Base-by-base conservation (phyloP, 2,888 invertebrate genomes). In the Stictocephala bisonia region DNA sequence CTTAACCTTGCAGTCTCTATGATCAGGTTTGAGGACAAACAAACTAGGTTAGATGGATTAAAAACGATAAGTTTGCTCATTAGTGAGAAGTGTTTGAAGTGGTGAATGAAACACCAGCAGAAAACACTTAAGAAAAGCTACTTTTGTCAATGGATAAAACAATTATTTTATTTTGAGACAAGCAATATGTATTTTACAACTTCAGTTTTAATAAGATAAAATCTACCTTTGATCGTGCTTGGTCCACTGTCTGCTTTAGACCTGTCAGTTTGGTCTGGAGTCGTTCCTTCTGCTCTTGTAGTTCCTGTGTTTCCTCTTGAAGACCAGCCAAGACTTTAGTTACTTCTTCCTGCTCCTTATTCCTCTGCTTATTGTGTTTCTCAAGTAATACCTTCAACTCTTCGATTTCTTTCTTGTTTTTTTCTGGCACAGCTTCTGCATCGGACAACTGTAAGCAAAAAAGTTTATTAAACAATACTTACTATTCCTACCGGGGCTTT, bases 251-350 rank as follows among this genome's bases (percentile, higher is more conserved):
- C 78, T 88, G 89, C 79, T 91, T 91, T 4, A 94, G 84, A 1
- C 87, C 88, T 18, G 92, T 89, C 18, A 96, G 84, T 77, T 90
- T 85, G 0, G 87, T 87, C 84, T 93, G 91, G 0, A 91, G 83
- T 66, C 84, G 85, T 74, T 92, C 91, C 80, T 93, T 93, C 69
- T 90, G 86, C 75, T 90, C 90, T 84, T 93, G 91, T 0, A 94
- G 83, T 0, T 85, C 88, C 85, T 89, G 86, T 0, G 93, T 93
- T 85, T 91, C 89, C 2, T 86, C 85, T 78, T 89, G 88, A n/a
- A 93, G 85, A 66, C 86, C 88, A 9, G 86, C 88, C 85, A 92
- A 87, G 0, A 89, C 86, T 48, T 85, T 84, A 20, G 88, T 84
- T 73, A 89, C 83, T 77, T 90, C 88, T 40, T 82, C 84, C 77